Evolutionary conservation across 64 coral and sea anemone species (phyloP), one percentile per base, ranked within the genome.

Genomic region (Platygyra sinensis): DNA sequence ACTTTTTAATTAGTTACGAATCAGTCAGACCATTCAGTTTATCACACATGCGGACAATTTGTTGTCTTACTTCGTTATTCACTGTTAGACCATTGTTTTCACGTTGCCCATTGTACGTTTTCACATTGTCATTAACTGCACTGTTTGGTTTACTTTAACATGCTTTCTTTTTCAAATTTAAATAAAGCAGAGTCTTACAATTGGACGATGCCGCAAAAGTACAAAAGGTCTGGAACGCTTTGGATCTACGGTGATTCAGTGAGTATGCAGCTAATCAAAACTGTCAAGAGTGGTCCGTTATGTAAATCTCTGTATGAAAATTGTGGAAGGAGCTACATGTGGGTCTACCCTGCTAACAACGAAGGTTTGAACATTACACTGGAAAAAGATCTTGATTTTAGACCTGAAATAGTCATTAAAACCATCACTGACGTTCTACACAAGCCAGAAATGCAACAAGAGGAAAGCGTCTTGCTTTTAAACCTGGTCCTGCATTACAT

Each of bases 401-500:
- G 74, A 74, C 2, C 94, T 52, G 31, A 36, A 22, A 69, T 27
- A 30, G 86, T 95, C 5, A 22, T 95, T 5, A 46, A 87, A 27
- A 57, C 69, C 16, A 77, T 95, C 18, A 17, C 60, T 1, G 52
- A 59, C 5, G 94, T 85, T 9, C 27, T 95, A 12, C 57, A 51
- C 10, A 64, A 59, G 2, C 52, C 72, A 12, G 31, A 64, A 16
- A 92, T 95, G 86, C 91, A 89, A 61, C 33, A 17, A 13, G 11
- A 71, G 1, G 33, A 85, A 8, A 88, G 78, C 32, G 31, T 75
- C 0, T 31, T 95, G 33, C 59, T 95, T 33, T 28, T 95, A 76
- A 95, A 95, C 94, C 39, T 92, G 2, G 94, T 89, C 10, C 61
- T 95, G 9, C 94, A 95, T 61, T 92, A 49, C 74, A 22, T 78